phyloP scores from a whole-genome alignment of 2,797 vertebrate genomes.

The Pseudomugil gertrudae region DNA sequence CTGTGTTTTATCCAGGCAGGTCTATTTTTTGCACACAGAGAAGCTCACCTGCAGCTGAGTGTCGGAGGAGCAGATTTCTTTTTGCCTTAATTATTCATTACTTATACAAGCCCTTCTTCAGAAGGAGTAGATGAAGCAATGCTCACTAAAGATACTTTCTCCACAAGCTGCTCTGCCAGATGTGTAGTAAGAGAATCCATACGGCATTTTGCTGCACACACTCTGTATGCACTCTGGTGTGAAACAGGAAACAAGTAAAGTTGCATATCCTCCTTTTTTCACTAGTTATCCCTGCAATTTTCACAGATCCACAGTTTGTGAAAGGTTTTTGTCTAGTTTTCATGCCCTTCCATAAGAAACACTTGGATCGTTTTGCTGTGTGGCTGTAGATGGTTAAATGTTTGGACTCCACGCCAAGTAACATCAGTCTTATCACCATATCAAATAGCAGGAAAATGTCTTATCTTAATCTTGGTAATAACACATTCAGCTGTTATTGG shows the following conservation, averaged over 20 bases:
- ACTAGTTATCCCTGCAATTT: neutral
- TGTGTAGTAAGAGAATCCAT: constrained; percentile 28
- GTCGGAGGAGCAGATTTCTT: constrained; percentile 55
- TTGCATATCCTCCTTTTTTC: neutral
- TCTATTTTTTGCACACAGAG: constrained; percentile 66
- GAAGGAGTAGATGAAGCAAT: constrained; percentile 52
- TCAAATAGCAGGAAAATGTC: constrained; percentile 35
- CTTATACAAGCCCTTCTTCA: constrained; percentile 66
- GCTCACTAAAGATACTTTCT: constrained; percentile 50
- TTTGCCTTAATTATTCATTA: constrained; percentile 77
- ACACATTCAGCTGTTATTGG: constrained; percentile 34
- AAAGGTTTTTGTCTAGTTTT: neutral
- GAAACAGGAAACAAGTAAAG: neutral
- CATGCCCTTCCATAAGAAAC: too few relatives aligned
- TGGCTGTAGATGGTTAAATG: constrained; percentile 22
- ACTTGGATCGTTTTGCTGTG: neutral
- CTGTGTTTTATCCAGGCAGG: constrained; percentile 36
- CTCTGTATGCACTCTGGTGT: neutral
- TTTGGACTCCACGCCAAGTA: constrained; percentile 62
- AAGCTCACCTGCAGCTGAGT: constrained; percentile 66
- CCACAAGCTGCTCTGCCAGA: constrained; percentile 32
- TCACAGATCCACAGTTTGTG: neutral
- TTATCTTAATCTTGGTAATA: constrained; percentile 57
- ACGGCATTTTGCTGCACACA: neutral
- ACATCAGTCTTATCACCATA: constrained; percentile 52